Conservation (phyloP, 2,113 vertebrate genomes). For the Rhizomys pruinosus region DNA sequence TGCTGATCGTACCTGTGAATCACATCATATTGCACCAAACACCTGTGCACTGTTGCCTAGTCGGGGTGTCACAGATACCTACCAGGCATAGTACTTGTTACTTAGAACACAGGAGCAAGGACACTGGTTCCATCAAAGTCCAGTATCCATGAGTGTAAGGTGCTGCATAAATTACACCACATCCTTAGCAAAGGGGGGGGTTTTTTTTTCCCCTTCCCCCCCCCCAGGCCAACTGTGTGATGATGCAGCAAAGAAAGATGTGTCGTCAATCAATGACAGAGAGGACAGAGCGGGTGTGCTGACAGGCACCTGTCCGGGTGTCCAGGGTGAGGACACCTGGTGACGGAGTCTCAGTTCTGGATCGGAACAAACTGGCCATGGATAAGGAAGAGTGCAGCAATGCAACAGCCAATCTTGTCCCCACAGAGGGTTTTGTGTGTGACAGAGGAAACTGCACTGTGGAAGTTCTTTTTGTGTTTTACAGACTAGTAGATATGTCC, state of each 20-base stretch:
- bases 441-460: constrained; percentile 15
- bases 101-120: background rate
- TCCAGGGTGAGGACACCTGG: background rate
- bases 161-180: background rate
- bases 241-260: background rate
- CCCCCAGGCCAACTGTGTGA: background rate
- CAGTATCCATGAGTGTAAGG: background rate
- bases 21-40: background rate
- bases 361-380: background rate
- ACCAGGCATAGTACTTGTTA: background rate
- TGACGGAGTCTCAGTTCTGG: background rate
- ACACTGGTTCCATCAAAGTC: background rate
- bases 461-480: constrained; percentile 14
- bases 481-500: constrained; percentile 11
- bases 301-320: background rate
- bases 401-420: background rate
- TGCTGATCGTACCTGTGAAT: background rate
- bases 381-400: background rate
- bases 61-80: background rate
- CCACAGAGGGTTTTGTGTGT: background rate
- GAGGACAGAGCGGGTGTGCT: background rate
- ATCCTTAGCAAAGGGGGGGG: background rate
- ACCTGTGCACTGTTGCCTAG: background rate
- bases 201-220: no score
- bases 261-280: background rate